Conservation (phyloP, 2,888 invertebrate species). For the Apotomis turbidana region DNA sequence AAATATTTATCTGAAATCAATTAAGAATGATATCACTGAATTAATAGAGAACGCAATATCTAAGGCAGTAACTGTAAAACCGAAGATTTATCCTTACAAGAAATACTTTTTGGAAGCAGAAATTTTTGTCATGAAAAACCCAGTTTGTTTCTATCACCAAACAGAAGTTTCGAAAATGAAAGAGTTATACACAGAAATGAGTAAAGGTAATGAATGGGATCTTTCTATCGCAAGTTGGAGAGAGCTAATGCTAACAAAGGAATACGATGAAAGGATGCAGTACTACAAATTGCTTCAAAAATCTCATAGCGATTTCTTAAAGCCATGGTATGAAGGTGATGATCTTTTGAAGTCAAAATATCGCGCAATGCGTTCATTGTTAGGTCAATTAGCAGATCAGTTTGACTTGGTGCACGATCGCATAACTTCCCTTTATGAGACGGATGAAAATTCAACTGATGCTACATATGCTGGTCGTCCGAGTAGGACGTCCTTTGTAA, state of each 20-base stretch:
- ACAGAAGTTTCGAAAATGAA: constrained; percentile 69
- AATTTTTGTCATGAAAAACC: constrained; percentile 74
- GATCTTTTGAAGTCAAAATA: constrained; percentile 61
- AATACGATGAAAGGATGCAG: constrained; percentile 69
- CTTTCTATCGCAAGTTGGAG: constrained; percentile 70
- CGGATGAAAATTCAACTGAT: not conserved
- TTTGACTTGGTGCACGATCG: constrained; percentile 63
- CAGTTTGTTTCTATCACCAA: constrained; percentile 75
- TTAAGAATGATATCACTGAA: constrained; percentile 53
- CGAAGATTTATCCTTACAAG: constrained; percentile 68
- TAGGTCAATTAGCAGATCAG: constrained; percentile 62
- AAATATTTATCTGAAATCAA: constrained; percentile 57
- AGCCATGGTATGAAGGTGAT: constrained; percentile 70
- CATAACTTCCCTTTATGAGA: constrained; percentile 46
- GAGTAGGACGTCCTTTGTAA: not conserved
- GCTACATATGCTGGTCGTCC: not conserved
- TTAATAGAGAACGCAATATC: constrained; percentile 57
- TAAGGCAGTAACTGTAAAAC: constrained; percentile 56
- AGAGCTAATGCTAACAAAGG: constrained; percentile 64
- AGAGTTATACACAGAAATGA: constrained; percentile 63
- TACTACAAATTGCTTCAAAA: constrained; percentile 61
- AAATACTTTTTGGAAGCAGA: constrained; percentile 69
- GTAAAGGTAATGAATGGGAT: constrained; percentile 61
- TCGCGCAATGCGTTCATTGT: constrained; percentile 59
- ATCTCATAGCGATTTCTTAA: constrained; percentile 63